Conservation (phyloP, 2,797 vertebrate species). For the Molossus alvarezi region DNA sequence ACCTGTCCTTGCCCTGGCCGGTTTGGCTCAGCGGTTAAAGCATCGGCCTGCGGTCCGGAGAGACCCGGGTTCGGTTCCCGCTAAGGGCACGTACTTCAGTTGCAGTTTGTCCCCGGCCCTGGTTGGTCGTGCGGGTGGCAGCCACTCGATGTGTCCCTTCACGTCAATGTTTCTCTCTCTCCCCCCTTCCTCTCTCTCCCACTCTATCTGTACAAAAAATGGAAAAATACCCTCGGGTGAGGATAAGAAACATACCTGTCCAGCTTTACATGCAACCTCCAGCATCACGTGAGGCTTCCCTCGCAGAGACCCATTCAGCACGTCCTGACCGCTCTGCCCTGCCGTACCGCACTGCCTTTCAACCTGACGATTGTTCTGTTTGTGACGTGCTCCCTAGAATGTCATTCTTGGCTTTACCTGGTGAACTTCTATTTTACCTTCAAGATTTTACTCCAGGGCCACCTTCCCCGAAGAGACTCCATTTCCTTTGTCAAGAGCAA, state of each 20-base stretch:
- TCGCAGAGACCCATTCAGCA: not conserved
- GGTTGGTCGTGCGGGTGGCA: too few species aligned
- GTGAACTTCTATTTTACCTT: not conserved
- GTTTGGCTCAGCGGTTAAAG: too few species aligned
- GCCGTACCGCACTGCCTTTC: not conserved
- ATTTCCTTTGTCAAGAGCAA: slow-evolving; percentile 30
- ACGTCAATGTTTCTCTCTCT: too few species aligned
- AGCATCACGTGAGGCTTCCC: not conserved
- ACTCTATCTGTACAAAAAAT: too few species aligned
- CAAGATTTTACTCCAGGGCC: not conserved
- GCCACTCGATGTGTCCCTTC: too few species aligned
- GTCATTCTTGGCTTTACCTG: not conserved
- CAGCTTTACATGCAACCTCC: not conserved
- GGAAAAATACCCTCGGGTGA: too few species aligned
- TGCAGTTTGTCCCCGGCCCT: too few species aligned
- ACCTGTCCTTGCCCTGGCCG: too few species aligned
- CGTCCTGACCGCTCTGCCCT: not conserved
- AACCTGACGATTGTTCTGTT: not conserved
- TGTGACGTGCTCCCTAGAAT: not conserved
- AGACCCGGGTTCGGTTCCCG: too few species aligned
- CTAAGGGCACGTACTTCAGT: too few species aligned
- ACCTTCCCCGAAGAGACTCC: not conserved
- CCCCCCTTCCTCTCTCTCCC: too few species aligned
- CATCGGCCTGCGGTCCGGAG: too few species aligned
- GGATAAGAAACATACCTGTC: not conserved